Conservation (phyloP, 2,888 invertebrate genomes). For the Syrphus vitripennis region DNA sequence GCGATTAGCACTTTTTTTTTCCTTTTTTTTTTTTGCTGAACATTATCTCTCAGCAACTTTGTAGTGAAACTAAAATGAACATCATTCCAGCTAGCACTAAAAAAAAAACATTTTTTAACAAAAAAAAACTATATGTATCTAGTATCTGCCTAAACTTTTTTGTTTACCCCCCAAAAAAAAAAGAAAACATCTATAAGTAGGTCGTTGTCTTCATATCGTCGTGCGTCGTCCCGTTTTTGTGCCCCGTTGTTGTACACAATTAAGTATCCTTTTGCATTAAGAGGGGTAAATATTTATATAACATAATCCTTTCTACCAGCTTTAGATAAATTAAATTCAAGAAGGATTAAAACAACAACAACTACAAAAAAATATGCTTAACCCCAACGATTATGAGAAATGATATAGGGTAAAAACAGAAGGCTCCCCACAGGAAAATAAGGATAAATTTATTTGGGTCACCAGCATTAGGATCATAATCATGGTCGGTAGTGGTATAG, state of each 20-base stretch:
- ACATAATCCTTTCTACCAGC: constrained; percentile 57
- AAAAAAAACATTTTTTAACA: background rate
- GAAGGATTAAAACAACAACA: constrained; percentile 13
- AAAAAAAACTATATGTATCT: background rate
- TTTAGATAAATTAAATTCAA: constrained; percentile 52
- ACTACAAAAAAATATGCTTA: constrained; percentile 1
- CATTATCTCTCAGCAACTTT: constrained; percentile 30
- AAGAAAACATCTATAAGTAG: constrained; percentile 1
- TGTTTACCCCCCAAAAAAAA: background rate
- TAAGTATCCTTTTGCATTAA: constrained; percentile 33
- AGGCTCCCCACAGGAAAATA: background rate
- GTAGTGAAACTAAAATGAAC: constrained; percentile 2
- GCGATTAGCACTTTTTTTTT: constrained; percentile 51
- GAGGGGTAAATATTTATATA: constrained; percentile 44
- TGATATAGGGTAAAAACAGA: background rate
- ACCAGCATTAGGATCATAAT: constrained; percentile 15
- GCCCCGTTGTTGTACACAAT: background rate
- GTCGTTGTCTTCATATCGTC: background rate
- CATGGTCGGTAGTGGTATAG: background rate
- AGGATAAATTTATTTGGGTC: constrained; percentile 18
- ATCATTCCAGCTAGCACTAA: background rate
- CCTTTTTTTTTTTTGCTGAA: background rate
- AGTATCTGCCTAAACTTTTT: too few species aligned
- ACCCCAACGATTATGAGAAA: constrained; percentile 7
- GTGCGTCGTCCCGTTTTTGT: background rate